These are phyloP conservation scores for Oxytorus armatus DNA, from an alignment of 2,888 invertebrate species.

Conservation along the genomic window DNA sequence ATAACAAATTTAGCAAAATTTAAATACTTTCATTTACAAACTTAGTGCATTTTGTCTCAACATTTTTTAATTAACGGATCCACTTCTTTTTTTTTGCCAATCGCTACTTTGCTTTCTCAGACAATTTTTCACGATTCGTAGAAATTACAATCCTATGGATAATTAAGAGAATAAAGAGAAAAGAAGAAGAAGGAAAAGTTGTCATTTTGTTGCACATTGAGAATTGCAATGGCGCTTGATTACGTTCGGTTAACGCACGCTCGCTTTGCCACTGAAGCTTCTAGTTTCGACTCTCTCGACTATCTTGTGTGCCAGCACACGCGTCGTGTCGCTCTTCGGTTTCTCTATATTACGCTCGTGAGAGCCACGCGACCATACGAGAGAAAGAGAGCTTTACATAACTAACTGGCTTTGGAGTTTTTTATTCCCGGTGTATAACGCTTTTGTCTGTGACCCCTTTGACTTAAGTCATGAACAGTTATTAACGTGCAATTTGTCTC, in stretches of 20 bases:
- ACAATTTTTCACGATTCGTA: not conserved
- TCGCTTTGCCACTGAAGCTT: constrained; percentile 43
- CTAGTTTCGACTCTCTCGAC: constrained; percentile 42
- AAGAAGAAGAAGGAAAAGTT: too few relatives aligned
- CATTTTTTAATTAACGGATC: too few relatives aligned
- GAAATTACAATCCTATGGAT: not conserved
- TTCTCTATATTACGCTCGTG: constrained; percentile 33
- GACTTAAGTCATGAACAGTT: constrained; percentile 41
- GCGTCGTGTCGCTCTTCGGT: not conserved
- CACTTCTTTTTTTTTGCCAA: too few relatives aligned
- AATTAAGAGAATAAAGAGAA: constrained; percentile 4
- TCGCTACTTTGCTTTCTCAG: too few relatives aligned
- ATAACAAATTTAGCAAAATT: not conserved
- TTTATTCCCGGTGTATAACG: not conserved
- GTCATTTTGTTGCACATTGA: constrained; percentile 30
- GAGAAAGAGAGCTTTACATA: constrained; percentile 61
- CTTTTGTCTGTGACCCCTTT: not conserved
- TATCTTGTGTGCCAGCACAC: constrained; percentile 34
- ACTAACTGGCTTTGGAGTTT: constrained; percentile 62
- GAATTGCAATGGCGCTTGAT: constrained; percentile 63
- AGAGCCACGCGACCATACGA: constrained; percentile 64
- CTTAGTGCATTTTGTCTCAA: too few relatives aligned
- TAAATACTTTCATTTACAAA: too few relatives aligned
- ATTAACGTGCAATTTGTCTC: not conserved
- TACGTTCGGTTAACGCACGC: constrained; percentile 58